phyloP scores from a whole-genome alignment of 2,113 vertebrate genomes.

The Anser cygnoides region DNA sequence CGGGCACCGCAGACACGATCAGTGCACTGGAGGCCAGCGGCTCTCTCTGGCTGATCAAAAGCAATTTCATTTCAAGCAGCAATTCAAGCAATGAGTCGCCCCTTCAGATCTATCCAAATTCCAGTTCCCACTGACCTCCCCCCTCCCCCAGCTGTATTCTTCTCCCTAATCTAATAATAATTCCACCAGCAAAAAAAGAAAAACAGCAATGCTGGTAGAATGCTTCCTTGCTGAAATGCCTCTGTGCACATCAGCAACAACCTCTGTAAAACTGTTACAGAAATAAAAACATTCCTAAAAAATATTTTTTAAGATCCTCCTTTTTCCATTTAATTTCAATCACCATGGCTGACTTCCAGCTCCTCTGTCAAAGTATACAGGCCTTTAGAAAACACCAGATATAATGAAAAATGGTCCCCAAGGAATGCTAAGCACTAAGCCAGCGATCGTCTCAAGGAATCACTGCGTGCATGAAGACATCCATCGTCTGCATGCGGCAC shows the following conservation, averaged over 20 bases:
- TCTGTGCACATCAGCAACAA: neutral
- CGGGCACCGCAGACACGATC: neutral
- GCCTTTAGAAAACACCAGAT: slow-evolving; percentile 38
- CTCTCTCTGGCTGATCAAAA: neutral
- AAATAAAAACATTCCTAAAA: neutral
- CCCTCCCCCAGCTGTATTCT: neutral
- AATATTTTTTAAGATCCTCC: neutral
- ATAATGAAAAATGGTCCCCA: slow-evolving; percentile 4
- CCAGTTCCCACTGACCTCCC: neutral
- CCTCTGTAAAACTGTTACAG: neutral
- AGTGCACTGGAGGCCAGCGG: neutral
- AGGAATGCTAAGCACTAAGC: slow-evolving; percentile 36
- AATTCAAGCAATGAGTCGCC: neutral
- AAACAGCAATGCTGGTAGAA: neutral
- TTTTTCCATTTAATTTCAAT: slow-evolving; percentile 25
- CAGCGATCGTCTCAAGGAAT: slow-evolving; percentile 41
- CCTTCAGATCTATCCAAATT: slow-evolving; percentile 33
- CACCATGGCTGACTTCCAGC: neutral
- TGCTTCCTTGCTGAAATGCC: neutral
- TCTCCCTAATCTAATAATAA: slow-evolving; percentile 17
- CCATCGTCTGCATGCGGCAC: neutral
- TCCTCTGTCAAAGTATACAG: neutral
- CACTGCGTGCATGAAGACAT: neutral
- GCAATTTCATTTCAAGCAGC: slow-evolving; percentile 25
- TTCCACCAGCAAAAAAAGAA: slow-evolving; percentile 27